A percentile compares a stretch with the other conserved stretches of the same genome.
These are phyloP conservation scores for Rhagologus leucostigma DNA, from an alignment of 2,113 vertebrate genomes.

Conservation along the genomic window DNA sequence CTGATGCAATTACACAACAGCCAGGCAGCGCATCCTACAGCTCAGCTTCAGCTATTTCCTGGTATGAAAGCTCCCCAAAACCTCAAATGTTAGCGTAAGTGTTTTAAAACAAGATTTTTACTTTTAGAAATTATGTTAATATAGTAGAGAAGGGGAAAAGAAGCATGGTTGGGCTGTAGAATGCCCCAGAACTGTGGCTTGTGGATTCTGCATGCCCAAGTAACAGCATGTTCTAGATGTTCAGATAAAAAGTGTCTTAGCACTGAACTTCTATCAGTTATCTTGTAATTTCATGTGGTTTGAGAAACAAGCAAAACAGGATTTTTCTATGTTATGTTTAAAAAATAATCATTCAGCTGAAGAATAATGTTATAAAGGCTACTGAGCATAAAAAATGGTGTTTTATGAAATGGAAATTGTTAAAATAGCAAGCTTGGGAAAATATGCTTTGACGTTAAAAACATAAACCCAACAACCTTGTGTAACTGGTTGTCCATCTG, in stretches of 20 bases:
- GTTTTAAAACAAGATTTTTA: not conserved
- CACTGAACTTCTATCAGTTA: not conserved
- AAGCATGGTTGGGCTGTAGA: not conserved
- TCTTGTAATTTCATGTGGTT: not conserved
- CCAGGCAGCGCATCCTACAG: conserved; percentile 65
- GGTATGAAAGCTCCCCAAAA: conserved; percentile 88
- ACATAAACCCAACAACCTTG: not conserved
- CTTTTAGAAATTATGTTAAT: not conserved
- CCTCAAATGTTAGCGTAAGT: conserved; percentile 93
- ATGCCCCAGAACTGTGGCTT: not conserved
- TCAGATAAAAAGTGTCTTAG: not conserved
- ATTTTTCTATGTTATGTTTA: not conserved
- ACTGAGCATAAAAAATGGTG: not conserved
- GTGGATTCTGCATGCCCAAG: not conserved
- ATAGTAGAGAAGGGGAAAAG: not conserved
- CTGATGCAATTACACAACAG: conserved; percentile 76
- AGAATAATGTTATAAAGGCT: not conserved
- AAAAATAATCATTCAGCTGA: not conserved
- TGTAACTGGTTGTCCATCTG: not conserved
- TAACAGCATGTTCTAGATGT: not conserved
- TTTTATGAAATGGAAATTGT: not conserved
- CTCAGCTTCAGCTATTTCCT: conserved; percentile 73
- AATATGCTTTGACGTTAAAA: not conserved
- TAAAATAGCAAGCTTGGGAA: not conserved
- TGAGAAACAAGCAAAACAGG: not conserved